Conservation (phyloP, 2,113 vertebrate genomes). For the Pluvialis apricaria region DNA sequence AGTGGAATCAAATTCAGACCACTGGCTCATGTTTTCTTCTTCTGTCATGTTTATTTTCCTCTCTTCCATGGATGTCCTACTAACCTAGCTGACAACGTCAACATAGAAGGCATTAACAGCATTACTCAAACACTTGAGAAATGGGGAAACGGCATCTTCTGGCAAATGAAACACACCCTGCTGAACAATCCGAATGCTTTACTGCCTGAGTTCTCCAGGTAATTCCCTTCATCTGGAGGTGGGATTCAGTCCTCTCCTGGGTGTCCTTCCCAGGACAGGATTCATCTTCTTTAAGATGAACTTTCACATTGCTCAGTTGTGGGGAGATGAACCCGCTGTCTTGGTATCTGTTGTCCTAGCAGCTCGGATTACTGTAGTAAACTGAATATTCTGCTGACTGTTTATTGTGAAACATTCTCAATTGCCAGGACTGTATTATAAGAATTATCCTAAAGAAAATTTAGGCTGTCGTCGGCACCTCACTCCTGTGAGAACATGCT, state of each 20-base stretch:
- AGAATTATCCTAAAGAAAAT: background rate
- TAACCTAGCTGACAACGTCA: slow-evolving; percentile 66
- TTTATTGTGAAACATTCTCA: background rate
- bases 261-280: background rate
- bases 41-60: background rate
- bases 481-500: background rate
- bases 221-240: background rate
- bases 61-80: background rate
- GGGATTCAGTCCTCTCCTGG: background rate
- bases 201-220: slow-evolving; percentile 72
- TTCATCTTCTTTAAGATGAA: background rate
- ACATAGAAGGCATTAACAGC: slow-evolving; percentile 62
- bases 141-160: slow-evolving; percentile 72
- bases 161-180: slow-evolving; percentile 64
- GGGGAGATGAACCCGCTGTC: background rate
- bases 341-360: background rate
- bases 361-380: background rate
- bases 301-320: background rate
- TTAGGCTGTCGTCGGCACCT: background rate
- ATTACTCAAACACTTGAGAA: slow-evolving; percentile 69
- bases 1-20: background rate
- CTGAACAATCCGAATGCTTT: slow-evolving; percentile 60
- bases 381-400: background rate
- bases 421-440: background rate
- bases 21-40: background rate